A percentile compares a stretch with the other conserved stretches of the same genome.
phyloP scores from a whole-genome alignment of 2,113 vertebrate species.

The Pterocles burchelli region DNA sequence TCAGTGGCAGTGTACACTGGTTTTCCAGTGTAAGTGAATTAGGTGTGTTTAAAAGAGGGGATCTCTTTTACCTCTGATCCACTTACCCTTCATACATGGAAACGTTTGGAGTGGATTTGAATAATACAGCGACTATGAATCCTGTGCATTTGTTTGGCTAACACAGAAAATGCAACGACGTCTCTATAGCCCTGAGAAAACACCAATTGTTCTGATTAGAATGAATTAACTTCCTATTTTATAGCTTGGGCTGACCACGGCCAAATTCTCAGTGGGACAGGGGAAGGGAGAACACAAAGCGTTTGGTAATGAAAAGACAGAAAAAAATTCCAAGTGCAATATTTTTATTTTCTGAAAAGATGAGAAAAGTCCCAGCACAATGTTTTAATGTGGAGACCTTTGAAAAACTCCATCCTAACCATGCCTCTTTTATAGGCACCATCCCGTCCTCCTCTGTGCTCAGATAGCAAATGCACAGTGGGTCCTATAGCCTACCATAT shows the following conservation, averaged over 20 bases:
- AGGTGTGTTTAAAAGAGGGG: not conserved
- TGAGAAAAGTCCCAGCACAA: not conserved
- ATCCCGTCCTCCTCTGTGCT: not conserved
- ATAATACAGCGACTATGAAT: not conserved
- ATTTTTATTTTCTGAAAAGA: not conserved
- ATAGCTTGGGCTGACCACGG: not conserved
- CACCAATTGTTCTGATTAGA: not conserved
- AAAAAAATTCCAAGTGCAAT: not conserved
- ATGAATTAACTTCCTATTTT: not conserved
- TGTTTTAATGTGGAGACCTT: not conserved
- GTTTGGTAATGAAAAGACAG: not conserved
- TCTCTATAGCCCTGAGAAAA: not conserved
- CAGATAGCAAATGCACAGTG: not conserved
- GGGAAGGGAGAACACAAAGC: not conserved
- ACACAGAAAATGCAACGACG: rapidly evolving
- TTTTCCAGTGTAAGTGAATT: not conserved
- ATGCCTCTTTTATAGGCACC: not conserved
- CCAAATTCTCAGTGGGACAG: not conserved
- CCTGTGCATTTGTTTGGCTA: not conserved
- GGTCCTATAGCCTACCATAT: not conserved
- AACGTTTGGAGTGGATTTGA: not conserved
- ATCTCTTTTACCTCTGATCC: not conserved
- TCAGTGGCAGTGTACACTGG: not conserved
- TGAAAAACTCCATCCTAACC: not conserved
- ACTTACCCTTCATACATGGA: not conserved